Evolutionary conservation across 2,888 invertebrate species (phyloP), one percentile per base, ranked within the genome.

Genomic region (Corbicula japonica): DNA sequence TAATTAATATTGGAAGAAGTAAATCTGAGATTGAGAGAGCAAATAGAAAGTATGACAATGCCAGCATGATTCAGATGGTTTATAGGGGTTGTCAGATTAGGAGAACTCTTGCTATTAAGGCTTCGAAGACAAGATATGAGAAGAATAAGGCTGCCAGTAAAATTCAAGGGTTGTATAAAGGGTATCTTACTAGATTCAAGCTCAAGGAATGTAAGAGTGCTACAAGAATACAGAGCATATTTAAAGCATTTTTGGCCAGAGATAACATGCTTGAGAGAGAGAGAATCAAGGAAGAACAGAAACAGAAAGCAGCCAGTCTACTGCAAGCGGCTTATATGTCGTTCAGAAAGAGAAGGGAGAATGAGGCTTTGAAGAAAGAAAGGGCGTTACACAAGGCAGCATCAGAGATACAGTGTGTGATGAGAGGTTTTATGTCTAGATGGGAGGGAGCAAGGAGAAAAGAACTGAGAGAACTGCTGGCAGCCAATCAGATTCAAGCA

Each of bases 21-120:
- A 76, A 79, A 48, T 79, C 79, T n/a, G 79, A 83, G 41, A 83
- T 83, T 48, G 79, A 72, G 26, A 76, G 76, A 62, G 73, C 83
- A 34, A 62, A 79, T 35, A 41, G 50, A 50, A 56, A 38, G n/a
- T 63, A 76, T 65, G 69, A 66, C 15, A 79, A 76, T 62, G 63
- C 62, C 5, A 71, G 66, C 26, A 79, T 71, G 71, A 58, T 83
- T 26, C 83, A 83, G 50, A 73, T 76, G 73, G 74, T 76, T 8
- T 78, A 61, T 26, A 73, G 79, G 68, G 79, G 79, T 18, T 65
- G 70, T 62, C 73, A 79, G 21, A 34, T 76, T 6, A 65, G 79
- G 30, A 52, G 79, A 63, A 76, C 62, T n/a, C 23, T 83, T 2
- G 63, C 66, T 12, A 38, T 83, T 6, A 83, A 50, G 62, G 54